Percentiles rank a stretch among this genome's conserved stretches.
phyloP scores from a whole-genome alignment of 2,888 invertebrate species.

The Drosophila fungiperda region DNA sequence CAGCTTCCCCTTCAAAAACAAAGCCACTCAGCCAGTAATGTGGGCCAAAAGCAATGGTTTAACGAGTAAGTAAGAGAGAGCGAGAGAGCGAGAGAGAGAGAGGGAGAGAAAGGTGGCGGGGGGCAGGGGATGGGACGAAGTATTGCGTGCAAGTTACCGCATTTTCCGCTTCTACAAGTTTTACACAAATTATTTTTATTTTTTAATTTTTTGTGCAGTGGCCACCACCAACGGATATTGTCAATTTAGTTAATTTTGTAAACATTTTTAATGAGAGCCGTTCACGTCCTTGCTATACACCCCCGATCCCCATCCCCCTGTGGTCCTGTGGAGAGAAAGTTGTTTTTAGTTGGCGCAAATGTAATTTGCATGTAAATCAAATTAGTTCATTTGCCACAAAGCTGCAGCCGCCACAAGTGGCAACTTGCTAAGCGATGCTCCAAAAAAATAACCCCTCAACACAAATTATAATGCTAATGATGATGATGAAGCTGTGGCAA shows the following conservation, averaged over 20 bases:
- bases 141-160: slow-evolving; percentile 32
- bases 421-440: slow-evolving; percentile 38
- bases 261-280: slow-evolving; percentile 47
- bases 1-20: neutral
- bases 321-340: slow-evolving; percentile 13
- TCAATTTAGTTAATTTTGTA: slow-evolving; percentile 58
- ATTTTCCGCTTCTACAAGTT: slow-evolving; percentile 5
- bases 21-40: slow-evolving; percentile 29
- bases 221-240: slow-evolving; percentile 50
- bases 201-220: slow-evolving; percentile 5
- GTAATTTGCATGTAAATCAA: slow-evolving; percentile 74
- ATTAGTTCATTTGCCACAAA: slow-evolving; percentile 58
- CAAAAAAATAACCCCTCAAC: slow-evolving; percentile 23
- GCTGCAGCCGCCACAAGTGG: slow-evolving; percentile 48
- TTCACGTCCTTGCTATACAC: slow-evolving; percentile 3
- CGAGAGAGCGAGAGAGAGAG: neutral
- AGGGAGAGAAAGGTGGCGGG: neutral
- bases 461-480: slow-evolving; percentile 35
- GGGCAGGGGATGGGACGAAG: slow-evolving; percentile 2
- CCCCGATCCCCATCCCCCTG: neutral
- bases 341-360: slow-evolving; percentile 48
- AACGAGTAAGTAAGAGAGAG: neutral
- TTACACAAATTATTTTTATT: neutral
- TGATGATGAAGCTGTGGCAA: slow-evolving; percentile 31
- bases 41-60: slow-evolving; percentile 49